A percentile compares a stretch with the other conserved stretches of the same genome.
Conservation (phyloP, 2,888 invertebrate genomes). For the Ennomos erosarius region DNA sequence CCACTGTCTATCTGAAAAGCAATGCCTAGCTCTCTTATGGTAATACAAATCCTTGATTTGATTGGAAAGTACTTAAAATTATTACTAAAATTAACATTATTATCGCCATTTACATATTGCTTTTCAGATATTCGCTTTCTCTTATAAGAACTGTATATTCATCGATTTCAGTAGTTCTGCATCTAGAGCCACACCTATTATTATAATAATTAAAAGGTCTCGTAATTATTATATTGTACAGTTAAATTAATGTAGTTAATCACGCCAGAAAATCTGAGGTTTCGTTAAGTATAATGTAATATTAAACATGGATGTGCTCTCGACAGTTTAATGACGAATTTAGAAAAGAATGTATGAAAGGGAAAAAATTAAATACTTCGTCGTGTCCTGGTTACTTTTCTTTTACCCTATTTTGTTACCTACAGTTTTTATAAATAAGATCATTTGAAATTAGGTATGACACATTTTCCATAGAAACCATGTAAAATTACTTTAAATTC, state of each 20-base stretch:
- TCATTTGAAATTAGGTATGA: no score
- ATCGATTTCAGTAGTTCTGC: constrained; percentile 69
- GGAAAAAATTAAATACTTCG: constrained; percentile 84
- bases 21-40: constrained; percentile 35
- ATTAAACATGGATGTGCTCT: constrained; percentile 83
- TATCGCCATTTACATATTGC: constrained; percentile 19
- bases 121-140: constrained; percentile 30
- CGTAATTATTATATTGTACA: constrained; percentile 84
- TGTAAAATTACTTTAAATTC: no score
- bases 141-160: constrained; percentile 51
- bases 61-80: constrained; percentile 56
- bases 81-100: constrained; percentile 11
- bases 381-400: constrained; percentile 80
- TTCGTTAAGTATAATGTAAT: constrained; percentile 83
- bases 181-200: constrained; percentile 74
- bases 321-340: constrained; percentile 84
- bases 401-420: constrained; percentile 48
- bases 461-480: no score
- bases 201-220: constrained; percentile 80
- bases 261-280: constrained; percentile 81
- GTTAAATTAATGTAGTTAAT: constrained; percentile 83
- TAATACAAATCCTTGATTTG: constrained; percentile 16
- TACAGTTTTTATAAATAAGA: background rate
- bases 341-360: constrained; percentile 84
- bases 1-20: constrained; percentile 54